Evolutionary conservation across 2,113 vertebrate species (phyloP).

Genomic region (Xiphophorus maculatus): DNA sequence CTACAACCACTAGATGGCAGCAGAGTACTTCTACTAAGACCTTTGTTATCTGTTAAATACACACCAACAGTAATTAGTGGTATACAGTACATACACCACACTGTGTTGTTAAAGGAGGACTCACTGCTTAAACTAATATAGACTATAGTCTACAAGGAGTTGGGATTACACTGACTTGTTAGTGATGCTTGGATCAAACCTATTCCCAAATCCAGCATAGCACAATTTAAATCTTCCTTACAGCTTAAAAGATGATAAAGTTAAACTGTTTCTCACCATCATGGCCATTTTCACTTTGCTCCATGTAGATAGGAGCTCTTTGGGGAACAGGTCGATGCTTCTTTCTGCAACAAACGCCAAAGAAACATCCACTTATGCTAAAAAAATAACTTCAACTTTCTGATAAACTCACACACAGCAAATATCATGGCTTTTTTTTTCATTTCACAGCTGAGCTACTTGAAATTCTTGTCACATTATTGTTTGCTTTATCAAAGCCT

Average conservation of each 20-base stretch:
- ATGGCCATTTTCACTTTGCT: slow-evolving; percentile 86
- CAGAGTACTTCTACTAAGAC: background rate
- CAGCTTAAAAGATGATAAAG: background rate
- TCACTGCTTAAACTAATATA: no score
- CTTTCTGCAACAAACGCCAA: slow-evolving; percentile 77
- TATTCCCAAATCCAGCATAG: background rate
- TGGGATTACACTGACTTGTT: background rate
- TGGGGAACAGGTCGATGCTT: slow-evolving; percentile 84
- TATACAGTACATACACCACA: background rate
- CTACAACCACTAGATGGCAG: no score
- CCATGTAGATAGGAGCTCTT: slow-evolving; percentile 81
- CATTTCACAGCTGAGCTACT: slow-evolving; percentile 28
- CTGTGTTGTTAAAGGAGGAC: background rate
- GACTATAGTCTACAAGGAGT: background rate
- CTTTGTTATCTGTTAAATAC: background rate
- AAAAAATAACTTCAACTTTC: background rate
- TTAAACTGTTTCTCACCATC: slow-evolving; percentile 82
- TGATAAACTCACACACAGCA: background rate
- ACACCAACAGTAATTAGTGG: background rate
- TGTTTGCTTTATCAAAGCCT: slow-evolving; percentile 38
- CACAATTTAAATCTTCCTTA: background rate
- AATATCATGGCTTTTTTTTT: background rate
- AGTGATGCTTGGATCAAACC: background rate
- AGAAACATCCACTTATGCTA: background rate
- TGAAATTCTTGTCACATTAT: slow-evolving; percentile 55